Base-by-base conservation (phyloP, 1,140 invertebrate species). In the Steinernema feltiae region DNA sequence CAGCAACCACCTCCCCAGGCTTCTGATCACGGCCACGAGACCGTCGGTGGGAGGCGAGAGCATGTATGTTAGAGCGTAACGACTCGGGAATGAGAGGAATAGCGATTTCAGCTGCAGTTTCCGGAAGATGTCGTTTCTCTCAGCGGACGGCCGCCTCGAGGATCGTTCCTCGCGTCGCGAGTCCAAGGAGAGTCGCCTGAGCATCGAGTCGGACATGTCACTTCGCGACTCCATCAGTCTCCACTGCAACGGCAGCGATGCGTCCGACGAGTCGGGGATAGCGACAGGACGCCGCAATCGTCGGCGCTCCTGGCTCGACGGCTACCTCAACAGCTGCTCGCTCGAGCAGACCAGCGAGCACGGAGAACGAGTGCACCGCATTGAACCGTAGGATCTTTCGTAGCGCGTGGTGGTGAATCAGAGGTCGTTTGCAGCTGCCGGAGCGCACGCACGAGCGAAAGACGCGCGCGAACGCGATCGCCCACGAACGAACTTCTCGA, bases 111-210 rank as follows among this genome's bases (percentile, higher is more conserved):
- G 35, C 15, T 48, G 72, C 72, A 48, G 48, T 73, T 78, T 76
- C n/a, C 73, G 84, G 32, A 85, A 85, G 73, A 85, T 86, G 84
- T 85, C 84, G 30, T 85, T 86, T 71, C 79, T 85, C 21, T 85
- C 83, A 1, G 84, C 84, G 1, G 83, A 85, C 48, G 83, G 83
- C 24, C 77, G 83, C 27, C 73, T 85, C 30, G 83, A 85, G 70
- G 83, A 85, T 70, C 73, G 80, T 18, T 72, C 72, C 31, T 69
- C 72, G 18, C 17, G 83, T 63, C 48, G 83, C 35, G 80, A 85
- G 72, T 83, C 81, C 15, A 86, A 85, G 69, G 84, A 85, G 27
- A 76, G 71, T 2, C 79, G 81, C 32, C 74, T 81, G 46, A 82
- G 80, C 18, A 35, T 86, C 12, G 84, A 85, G 46, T 85, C 83